Evolutionary conservation across 2,888 invertebrate genomes (phyloP).

Genomic region (Resseliella maxima): DNA sequence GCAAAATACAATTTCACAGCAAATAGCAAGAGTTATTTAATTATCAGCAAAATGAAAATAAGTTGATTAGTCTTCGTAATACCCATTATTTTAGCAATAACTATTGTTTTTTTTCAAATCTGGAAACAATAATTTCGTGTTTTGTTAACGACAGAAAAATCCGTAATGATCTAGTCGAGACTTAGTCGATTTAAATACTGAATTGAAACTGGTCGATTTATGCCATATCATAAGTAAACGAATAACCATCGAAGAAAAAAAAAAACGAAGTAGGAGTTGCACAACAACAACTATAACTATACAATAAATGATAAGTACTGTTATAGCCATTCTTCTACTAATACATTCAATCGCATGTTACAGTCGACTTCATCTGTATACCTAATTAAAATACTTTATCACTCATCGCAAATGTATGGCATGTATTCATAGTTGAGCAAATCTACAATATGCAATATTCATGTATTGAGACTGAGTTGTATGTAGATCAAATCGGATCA

Average conservation of each 20-base stretch:
- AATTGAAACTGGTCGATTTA: background rate
- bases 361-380: background rate
- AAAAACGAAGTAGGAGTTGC: constrained; percentile 2
- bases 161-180: background rate
- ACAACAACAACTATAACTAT: background rate
- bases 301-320: background rate
- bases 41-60: too few relatives aligned
- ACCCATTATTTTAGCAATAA: background rate
- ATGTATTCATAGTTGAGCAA: background rate
- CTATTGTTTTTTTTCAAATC: background rate
- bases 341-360: background rate
- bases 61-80: background rate
- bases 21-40: too few relatives aligned
- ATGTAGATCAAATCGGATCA: too few relatives aligned
- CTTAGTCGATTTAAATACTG: background rate
- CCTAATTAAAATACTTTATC: constrained; percentile 22
- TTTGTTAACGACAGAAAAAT: background rate
- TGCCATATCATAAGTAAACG: background rate
- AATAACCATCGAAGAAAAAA: background rate
- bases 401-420: background rate
- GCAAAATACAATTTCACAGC: background rate
- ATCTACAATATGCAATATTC: too few relatives aligned
- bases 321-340: background rate
- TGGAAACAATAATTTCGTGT: background rate
- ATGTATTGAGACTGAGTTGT: too few relatives aligned